phyloP scores from a whole-genome alignment of 1,140 invertebrate genomes.

The Leptoteleia sp. region DNA sequence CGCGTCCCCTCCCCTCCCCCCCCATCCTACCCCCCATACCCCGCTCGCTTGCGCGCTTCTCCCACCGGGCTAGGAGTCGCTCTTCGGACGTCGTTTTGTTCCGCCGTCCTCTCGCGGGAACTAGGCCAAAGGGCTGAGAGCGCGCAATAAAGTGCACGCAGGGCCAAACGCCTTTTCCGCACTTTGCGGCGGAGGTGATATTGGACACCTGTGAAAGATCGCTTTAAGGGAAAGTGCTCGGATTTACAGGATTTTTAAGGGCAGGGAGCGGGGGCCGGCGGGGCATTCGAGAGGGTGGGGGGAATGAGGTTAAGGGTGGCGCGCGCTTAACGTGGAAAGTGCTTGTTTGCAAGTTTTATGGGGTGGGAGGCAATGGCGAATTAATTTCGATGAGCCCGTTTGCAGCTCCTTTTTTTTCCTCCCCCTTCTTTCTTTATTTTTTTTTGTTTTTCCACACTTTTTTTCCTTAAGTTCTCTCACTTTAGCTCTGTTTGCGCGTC shows the following conservation, averaged over 20 bases:
- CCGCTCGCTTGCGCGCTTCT: too few relatives aligned
- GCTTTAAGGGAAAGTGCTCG: conserved; percentile 51
- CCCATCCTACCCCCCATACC: too few relatives aligned
- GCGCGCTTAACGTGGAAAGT: conserved; percentile 11
- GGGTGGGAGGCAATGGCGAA: conserved; percentile 1
- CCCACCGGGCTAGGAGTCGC: too few relatives aligned
- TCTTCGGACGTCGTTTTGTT: too few relatives aligned
- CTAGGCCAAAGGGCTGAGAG: conserved; percentile 72
- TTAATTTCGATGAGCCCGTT: conserved; percentile 13
- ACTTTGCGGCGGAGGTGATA: conserved; percentile 36
- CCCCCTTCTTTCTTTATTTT: background rate
- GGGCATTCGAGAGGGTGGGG: background rate
- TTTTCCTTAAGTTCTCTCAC: background rate
- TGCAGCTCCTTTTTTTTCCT: background rate
- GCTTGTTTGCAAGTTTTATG: conserved; percentile 21
- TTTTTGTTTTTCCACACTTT: too few relatives aligned
- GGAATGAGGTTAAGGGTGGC: conserved; percentile 37
- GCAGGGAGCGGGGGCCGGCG: background rate
- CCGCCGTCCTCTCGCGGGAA: conserved; percentile 59
- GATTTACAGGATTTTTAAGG: conserved; percentile 45
- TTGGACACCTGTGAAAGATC: conserved; percentile 59
- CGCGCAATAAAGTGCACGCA: conserved; percentile 51
- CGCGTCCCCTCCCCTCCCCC: too few relatives aligned
- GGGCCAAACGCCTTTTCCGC: conserved; percentile 35
- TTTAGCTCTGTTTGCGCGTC: too few relatives aligned